These are phyloP conservation scores for Melanostigma gelatinosum DNA, from an alignment of 2,113 vertebrate species.

Conservation along the genomic window DNA sequence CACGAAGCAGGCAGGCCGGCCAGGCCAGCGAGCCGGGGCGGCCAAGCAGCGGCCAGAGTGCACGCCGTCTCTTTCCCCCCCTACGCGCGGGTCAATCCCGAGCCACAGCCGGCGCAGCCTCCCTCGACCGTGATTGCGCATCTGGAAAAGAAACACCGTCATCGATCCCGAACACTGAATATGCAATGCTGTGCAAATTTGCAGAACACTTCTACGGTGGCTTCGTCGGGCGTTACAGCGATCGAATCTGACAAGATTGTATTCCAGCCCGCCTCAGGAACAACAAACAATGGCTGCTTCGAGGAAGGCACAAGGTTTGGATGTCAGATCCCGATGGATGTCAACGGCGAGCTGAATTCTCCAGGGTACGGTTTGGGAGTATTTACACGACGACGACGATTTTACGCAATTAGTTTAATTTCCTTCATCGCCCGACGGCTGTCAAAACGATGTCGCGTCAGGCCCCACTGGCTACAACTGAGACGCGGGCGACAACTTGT, in stretches of 20 bases:
- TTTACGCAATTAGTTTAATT: constrained; percentile 77
- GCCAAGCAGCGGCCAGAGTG: constrained; percentile 33
- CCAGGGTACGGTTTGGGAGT: constrained; percentile 39
- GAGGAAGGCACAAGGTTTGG: constrained; percentile 30
- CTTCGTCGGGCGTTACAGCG: constrained; percentile 16
- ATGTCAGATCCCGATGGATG: constrained; percentile 53
- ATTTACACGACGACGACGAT: constrained; percentile 68
- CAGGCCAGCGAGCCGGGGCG: constrained; percentile 37
- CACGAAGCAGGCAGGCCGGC: constrained; percentile 50
- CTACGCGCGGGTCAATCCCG: constrained; percentile 67
- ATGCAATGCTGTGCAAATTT: background rate
- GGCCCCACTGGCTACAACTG: constrained; percentile 53
- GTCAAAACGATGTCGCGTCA: constrained; percentile 67
- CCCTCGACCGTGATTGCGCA: constrained; percentile 52
- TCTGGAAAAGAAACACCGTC: constrained; percentile 32
- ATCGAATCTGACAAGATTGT: constrained; percentile 23
- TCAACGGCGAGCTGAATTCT: constrained; percentile 50
- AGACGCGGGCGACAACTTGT: constrained; percentile 52
- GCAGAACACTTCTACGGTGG: background rate
- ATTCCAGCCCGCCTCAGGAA: constrained; percentile 19
- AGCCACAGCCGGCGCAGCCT: constrained; percentile 42
- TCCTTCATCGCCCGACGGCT: constrained; percentile 69
- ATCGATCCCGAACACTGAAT: background rate
- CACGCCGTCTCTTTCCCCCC: constrained; percentile 26
- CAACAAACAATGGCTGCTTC: constrained; percentile 43